A percentile compares a stretch with the other conserved stretches of the same genome.
phyloP scores from a whole-genome alignment of 2,113 vertebrate species.

The Varanus salvator region DNA sequence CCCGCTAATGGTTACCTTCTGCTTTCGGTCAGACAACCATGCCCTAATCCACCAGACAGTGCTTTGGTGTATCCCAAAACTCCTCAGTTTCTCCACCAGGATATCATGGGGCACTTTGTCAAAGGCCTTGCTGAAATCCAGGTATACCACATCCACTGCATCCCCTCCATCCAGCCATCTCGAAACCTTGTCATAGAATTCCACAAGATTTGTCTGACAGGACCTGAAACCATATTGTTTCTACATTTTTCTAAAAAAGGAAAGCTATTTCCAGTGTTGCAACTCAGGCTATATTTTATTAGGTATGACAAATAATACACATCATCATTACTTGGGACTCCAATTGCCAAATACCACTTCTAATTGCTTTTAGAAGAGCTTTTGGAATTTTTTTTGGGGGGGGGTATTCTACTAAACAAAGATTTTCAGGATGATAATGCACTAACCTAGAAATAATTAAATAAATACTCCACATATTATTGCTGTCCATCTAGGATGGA shows the following conservation, averaged over 20 bases:
- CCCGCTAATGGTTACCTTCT: too few species aligned
- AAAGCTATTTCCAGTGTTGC: neutral
- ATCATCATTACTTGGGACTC: neutral
- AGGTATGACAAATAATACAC: slow-evolving; percentile 6
- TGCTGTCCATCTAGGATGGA: neutral
- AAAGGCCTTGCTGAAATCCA: too few species aligned
- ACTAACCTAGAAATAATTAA: neutral
- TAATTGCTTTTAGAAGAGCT: neutral
- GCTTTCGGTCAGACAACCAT: too few species aligned
- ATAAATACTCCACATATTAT: neutral
- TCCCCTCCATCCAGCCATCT: too few species aligned
- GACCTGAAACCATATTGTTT: slow-evolving; percentile 8
- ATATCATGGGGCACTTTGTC: too few species aligned
- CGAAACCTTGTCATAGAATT: too few species aligned
- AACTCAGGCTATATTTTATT: neutral
- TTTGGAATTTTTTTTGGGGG: neutral
- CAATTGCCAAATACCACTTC: neutral
- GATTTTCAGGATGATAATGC: neutral
- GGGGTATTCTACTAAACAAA: neutral
- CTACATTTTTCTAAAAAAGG: neutral
- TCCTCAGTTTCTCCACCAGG: too few species aligned
- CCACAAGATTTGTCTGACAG: too few species aligned
- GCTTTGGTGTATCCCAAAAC: too few species aligned
- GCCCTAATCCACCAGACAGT: too few species aligned
- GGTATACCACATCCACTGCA: too few species aligned